Evolutionary conservation across 2,888 invertebrate species (phyloP).

Genomic region (Xestia rhomboidea): DNA sequence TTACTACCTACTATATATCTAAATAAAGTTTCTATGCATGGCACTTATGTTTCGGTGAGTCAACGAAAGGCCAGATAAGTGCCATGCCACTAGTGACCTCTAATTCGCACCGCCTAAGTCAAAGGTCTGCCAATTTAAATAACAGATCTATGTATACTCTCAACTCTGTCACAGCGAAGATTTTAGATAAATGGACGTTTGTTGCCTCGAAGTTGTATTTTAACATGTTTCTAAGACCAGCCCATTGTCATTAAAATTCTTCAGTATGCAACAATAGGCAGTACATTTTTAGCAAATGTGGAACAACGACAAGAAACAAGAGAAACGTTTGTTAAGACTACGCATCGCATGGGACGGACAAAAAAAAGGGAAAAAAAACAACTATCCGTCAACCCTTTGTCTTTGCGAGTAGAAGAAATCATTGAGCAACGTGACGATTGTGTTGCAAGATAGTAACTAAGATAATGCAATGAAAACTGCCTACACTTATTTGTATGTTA

Average conservation of each 20-base stretch:
- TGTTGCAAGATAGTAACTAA: slow-evolving; percentile 70
- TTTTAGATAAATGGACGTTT: slow-evolving; percentile 44
- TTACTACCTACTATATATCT: slow-evolving; percentile 22
- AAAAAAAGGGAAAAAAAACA: slow-evolving; percentile 77
- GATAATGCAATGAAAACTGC: slow-evolving; percentile 63
- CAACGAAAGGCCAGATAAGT: slow-evolving; percentile 42
- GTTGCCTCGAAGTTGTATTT: slow-evolving; percentile 50
- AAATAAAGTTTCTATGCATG: slow-evolving; percentile 34
- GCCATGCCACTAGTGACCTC: slow-evolving; percentile 39
- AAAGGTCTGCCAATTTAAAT: slow-evolving; percentile 51
- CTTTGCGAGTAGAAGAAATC: slow-evolving; percentile 73
- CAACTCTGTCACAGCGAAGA: slow-evolving; percentile 21
- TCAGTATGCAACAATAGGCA: slow-evolving; percentile 72
- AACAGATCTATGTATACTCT: slow-evolving; percentile 41
- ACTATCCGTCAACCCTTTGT: slow-evolving; percentile 82
- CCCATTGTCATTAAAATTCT: slow-evolving; percentile 68
- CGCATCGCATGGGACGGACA: slow-evolving; percentile 75
- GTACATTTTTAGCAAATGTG: slow-evolving; percentile 76
- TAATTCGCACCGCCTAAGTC: slow-evolving; percentile 36
- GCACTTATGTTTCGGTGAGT: slow-evolving; percentile 32
- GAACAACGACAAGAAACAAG: slow-evolving; percentile 80
- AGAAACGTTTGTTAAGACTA: slow-evolving; percentile 77
- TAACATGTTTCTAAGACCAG: slow-evolving; percentile 59
- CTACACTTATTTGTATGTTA: slow-evolving; percentile 59
- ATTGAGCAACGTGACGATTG: slow-evolving; percentile 78